Conservation (phyloP, 2,797 vertebrate species). For the Clarias platycephalus region DNA sequence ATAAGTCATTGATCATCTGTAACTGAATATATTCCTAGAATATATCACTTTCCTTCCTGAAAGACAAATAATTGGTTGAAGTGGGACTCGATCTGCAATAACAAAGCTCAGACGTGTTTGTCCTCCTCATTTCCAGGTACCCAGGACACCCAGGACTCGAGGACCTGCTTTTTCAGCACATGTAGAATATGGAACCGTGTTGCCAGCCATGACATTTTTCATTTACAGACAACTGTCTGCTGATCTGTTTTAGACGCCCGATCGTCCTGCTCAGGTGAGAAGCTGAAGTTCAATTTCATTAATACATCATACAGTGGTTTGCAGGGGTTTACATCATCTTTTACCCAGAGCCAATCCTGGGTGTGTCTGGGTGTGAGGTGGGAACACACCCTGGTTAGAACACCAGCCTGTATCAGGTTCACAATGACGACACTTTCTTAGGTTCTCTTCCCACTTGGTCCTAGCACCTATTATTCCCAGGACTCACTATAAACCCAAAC, state of each 20-base stretch:
- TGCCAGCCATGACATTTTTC: slow-evolving; percentile 21
- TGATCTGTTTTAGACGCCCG: neutral
- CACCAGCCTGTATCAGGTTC: neutral
- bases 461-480: neutral
- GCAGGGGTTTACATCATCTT: too few species aligned
- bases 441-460: neutral
- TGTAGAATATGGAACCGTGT: slow-evolving; percentile 31
- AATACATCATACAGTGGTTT: neutral
- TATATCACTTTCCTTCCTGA: neutral
- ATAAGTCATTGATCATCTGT: neutral
- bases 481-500: neutral
- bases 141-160: slow-evolving; percentile 10
- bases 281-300: neutral
- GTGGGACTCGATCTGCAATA: slow-evolving; percentile 9
- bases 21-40: neutral
- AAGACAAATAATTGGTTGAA: neutral
- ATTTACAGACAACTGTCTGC: neutral
- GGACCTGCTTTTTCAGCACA: slow-evolving; percentile 6
- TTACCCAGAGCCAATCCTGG: neutral
- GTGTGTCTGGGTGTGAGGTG: neutral
- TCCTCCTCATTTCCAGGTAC: neutral
- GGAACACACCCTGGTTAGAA: neutral
- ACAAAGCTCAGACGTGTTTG: neutral
- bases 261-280: neutral
- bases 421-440: neutral